Percentiles rank a stretch among this genome's conserved stretches.
Conservation (phyloP, 2,797 vertebrate genomes). For the Hafferia zeledoni region DNA sequence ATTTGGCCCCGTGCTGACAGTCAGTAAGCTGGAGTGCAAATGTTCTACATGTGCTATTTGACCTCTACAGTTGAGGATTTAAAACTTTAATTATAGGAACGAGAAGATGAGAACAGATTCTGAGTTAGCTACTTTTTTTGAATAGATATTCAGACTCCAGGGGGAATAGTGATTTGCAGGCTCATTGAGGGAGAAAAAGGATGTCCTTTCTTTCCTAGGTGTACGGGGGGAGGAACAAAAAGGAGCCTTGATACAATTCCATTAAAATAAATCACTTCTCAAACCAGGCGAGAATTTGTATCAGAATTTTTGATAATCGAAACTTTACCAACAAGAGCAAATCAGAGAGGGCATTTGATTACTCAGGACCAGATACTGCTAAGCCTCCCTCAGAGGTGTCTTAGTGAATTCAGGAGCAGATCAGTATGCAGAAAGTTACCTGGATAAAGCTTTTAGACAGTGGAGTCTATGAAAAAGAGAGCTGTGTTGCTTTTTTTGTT, state of each 20-base stretch:
- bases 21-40: slow-evolving; percentile 48
- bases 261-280: slow-evolving; percentile 68
- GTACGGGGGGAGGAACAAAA: slow-evolving; percentile 45
- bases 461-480: background rate
- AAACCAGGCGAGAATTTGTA: slow-evolving; percentile 61
- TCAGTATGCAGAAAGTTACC: slow-evolving; percentile 51
- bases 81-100: slow-evolving; percentile 72
- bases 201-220: slow-evolving; percentile 68
- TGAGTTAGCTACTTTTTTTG: slow-evolving; percentile 70
- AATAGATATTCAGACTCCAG: slow-evolving; percentile 72
- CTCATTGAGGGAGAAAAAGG: slow-evolving; percentile 71
- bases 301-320: slow-evolving; percentile 59
- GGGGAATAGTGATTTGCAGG: slow-evolving; percentile 72
- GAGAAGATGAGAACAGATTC: slow-evolving; percentile 70
- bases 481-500: background rate
- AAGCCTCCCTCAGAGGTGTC: background rate
- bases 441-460: slow-evolving; percentile 17
- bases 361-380: background rate
- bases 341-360: slow-evolving; percentile 25
- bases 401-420: slow-evolving; percentile 17
- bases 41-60: slow-evolving; percentile 70
- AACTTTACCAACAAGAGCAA: slow-evolving; percentile 62
- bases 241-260: slow-evolving; percentile 33
- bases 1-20: slow-evolving; percentile 44
- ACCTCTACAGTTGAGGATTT: slow-evolving; percentile 70